These are phyloP conservation scores for Hyalella azteca DNA, from an alignment of 2,888 invertebrate genomes.

Conservation along the genomic window DNA sequence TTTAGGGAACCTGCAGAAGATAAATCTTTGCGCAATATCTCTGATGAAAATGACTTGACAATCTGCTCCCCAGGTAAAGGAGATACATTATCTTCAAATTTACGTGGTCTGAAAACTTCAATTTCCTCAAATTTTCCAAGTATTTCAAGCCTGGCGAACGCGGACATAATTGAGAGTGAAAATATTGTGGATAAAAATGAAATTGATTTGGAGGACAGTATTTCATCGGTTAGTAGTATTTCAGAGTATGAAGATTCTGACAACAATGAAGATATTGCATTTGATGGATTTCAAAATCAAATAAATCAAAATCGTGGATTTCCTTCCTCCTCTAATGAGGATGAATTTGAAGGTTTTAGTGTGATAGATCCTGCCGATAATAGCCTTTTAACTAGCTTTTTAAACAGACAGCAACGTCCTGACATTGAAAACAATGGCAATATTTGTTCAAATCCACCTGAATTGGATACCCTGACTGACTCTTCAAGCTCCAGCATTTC, in stretches of 20 bases:
- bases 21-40: background rate
- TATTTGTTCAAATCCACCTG: too few relatives aligned
- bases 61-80: background rate
- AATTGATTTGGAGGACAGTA: background rate
- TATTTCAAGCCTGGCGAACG: too few relatives aligned
- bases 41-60: background rate
- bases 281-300: constrained; percentile 10
- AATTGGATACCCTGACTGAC: too few relatives aligned
- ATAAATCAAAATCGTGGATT: background rate
- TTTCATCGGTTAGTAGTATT: background rate
- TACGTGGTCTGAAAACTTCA: too few relatives aligned
- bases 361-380: background rate
- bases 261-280: background rate
- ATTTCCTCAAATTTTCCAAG: too few relatives aligned
- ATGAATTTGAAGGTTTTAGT: background rate
- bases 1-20: background rate
- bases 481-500: too few relatives aligned
- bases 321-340: background rate
- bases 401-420: too few relatives aligned
- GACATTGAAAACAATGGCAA: too few relatives aligned
- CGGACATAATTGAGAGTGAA: too few relatives aligned
- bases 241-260: background rate
- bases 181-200: background rate
- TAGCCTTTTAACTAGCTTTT: too few relatives aligned
- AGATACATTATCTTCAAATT: too few relatives aligned